Base-by-base conservation (phyloP, 2,113 vertebrate species). In the Mugil cephalus region DNA sequence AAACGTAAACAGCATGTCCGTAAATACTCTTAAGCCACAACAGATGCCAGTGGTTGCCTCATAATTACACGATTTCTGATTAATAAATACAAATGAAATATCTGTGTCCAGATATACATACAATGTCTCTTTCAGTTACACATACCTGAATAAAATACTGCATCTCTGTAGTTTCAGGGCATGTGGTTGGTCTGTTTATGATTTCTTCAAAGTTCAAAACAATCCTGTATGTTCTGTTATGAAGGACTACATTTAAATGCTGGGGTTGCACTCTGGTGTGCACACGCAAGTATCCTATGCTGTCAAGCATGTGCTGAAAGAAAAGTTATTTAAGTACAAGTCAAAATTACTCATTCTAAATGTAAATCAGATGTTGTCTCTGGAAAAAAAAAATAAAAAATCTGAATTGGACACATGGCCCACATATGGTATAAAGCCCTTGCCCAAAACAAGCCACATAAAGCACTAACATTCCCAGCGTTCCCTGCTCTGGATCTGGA, bases 11-110 rank as follows among this genome's bases (percentile, higher is more conserved):
- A 38, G 38, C 5, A 45, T 48, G 18, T 79, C 61, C 47, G 48
- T 56, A 68, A 74, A 84, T 63, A 81, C 45, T 61, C n/a, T 15
- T 21, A 45, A 8, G 19, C 38, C 62, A 56, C 76, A 52, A 17
- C n/a, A n/a, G n/a, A n/a, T n/a, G n/a, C n/a, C n/a, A n/a, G n/a
- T n/a, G n/a, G n/a, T n/a, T n/a, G n/a, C n/a, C 1, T 63, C 52
- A 74, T 59, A 62, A 58, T 78, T 64, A 36, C n/a, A 85, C 17
- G 17, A 51, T 30, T 71, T 42, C 69, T 36, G 17, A 66, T 59
- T 54, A 82, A 86, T 86, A 87, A 80, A 87, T 86, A 87, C 80
- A 19, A 76, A 62, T 17, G 24, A 63, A 59, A 30, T n/a, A 62
- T 79, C 17, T 55, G 9, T 67, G 24, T 60, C 36, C 24, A 66